Percentiles rank a stretch among this genome's conserved stretches.
These are phyloP conservation scores for Myanophis thanlyinensis DNA, from an alignment of 2,113 vertebrate genomes.

Conservation along the genomic window DNA sequence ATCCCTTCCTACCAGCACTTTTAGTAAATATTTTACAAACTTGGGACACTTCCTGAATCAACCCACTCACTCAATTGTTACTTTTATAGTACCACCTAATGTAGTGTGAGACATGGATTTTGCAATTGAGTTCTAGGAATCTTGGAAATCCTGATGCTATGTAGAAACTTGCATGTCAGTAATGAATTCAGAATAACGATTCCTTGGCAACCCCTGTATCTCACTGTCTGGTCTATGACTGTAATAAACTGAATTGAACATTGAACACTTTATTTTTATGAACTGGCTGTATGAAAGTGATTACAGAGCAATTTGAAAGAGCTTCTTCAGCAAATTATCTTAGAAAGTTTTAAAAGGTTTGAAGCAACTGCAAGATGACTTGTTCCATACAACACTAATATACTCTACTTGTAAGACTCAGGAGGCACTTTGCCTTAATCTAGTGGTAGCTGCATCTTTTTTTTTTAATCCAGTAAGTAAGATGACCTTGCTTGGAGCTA, in stretches of 20 bases:
- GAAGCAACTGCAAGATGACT: background rate
- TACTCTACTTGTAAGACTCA: background rate
- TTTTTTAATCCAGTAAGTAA: background rate
- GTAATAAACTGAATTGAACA: too few relatives aligned
- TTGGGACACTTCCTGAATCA: background rate
- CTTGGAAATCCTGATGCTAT: background rate
- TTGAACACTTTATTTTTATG: background rate
- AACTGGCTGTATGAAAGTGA: background rate
- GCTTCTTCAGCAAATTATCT: background rate
- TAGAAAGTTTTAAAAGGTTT: background rate
- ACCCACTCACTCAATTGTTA: background rate
- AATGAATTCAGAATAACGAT: background rate
- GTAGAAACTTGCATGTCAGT: background rate
- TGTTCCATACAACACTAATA: background rate
- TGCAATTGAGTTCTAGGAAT: background rate
- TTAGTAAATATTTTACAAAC: background rate
- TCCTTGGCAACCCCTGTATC: background rate
- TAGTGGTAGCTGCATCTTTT: background rate
- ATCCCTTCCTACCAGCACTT: background rate
- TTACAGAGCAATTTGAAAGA: background rate
- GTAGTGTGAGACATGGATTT: background rate
- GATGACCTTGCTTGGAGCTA: background rate
- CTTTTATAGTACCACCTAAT: background rate
- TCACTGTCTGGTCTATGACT: too few relatives aligned
- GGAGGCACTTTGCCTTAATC: background rate